These are phyloP conservation scores for Rissa tridactyla DNA, from an alignment of 2,113 vertebrate species.

Conservation along the genomic window DNA sequence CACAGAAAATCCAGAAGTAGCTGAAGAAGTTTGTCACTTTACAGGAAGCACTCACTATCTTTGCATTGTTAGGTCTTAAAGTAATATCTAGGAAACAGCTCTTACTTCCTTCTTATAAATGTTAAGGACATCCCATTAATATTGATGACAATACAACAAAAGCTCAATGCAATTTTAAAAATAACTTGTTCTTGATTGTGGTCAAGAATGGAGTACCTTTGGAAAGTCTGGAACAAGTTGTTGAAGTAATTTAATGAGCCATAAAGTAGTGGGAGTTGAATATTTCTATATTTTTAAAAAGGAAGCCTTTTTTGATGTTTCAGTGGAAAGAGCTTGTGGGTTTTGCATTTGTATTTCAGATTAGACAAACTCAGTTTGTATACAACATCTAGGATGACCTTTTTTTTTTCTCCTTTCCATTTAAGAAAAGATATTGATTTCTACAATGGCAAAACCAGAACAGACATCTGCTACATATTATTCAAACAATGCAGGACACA, in stretches of 20 bases:
- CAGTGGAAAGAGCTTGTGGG: neutral
- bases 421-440: conserved; percentile 24
- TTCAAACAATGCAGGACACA: neutral
- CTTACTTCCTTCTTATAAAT: neutral
- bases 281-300: neutral
- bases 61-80: neutral
- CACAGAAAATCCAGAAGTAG: neutral
- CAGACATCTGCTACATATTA: conserved; percentile 23
- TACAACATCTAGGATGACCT: neutral
- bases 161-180: neutral
- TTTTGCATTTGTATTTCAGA: neutral
- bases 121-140: neutral
- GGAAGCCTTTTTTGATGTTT: neutral
- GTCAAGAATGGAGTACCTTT: neutral
- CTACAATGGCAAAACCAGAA: neutral
- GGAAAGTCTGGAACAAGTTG: neutral
- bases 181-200: neutral
- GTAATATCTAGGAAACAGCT: neutral
- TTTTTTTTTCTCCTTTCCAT: neutral
- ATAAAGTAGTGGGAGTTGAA: neutral
- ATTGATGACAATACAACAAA: neutral
- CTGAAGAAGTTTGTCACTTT: neutral
- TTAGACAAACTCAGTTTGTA: neutral
- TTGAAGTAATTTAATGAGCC: neutral
- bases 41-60: neutral